Conservation (phyloP, 2,888 invertebrate species). For the Neoascia interrupta region DNA sequence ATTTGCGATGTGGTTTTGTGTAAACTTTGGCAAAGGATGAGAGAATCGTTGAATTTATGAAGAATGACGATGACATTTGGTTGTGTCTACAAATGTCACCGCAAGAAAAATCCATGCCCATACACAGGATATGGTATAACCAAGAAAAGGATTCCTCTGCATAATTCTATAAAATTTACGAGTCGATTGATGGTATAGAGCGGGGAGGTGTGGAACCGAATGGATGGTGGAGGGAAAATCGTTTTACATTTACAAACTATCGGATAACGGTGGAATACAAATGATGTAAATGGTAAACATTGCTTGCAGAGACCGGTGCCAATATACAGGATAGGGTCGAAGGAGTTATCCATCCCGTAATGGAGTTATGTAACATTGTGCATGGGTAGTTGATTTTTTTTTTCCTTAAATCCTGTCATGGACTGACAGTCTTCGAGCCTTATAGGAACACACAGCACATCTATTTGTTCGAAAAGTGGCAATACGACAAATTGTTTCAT, state of each 20-base stretch:
- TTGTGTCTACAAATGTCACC: conserved; percentile 69
- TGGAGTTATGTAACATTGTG: too few relatives aligned
- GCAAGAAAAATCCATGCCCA: conserved; percentile 58
- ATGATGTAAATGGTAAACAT: too few relatives aligned
- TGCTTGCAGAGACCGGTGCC: too few relatives aligned
- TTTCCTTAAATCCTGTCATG: too few relatives aligned
- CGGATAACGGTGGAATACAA: conserved; percentile 60
- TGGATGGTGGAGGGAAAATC: conserved; percentile 17
- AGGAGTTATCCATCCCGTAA: too few relatives aligned
- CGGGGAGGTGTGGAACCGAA: not conserved
- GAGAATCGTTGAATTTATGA: conserved; percentile 56
- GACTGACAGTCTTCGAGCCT: too few relatives aligned
- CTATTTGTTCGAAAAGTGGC: too few relatives aligned
- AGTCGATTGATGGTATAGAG: conserved; percentile 31
- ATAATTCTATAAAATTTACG: conserved; percentile 61
- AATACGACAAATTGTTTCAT: too few relatives aligned
- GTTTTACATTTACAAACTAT: conserved; percentile 69
- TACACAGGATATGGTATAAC: not conserved
- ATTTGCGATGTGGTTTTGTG: conserved; percentile 32
- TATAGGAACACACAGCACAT: too few relatives aligned
- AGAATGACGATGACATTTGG: conserved; percentile 64
- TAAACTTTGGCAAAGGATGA: conserved; percentile 20
- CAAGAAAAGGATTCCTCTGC: conserved; percentile 58
- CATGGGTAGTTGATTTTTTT: too few relatives aligned
- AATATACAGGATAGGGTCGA: too few relatives aligned